Base-by-base conservation (phyloP, 2,797 vertebrate species). In the Spinus pinus region DNA sequence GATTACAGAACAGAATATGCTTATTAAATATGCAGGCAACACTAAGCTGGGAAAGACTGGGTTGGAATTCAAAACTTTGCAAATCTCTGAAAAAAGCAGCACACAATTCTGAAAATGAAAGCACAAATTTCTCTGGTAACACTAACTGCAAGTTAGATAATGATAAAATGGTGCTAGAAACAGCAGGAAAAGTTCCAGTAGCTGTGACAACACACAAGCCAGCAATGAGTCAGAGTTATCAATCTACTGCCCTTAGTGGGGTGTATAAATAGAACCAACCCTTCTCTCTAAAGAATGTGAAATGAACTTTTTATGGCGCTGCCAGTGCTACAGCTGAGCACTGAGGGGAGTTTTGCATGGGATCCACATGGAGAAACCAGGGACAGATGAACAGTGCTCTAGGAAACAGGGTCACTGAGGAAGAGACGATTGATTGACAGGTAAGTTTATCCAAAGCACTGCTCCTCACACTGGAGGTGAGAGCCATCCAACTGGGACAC, bases 191-290 rank as follows among this genome's bases (percentile, higher is more conserved):
- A 93, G 46, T 86, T 78, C 41, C 86, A 92, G 91, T 60, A 66
- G 84, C 71, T 90, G 73, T 91, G 91, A 88, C 94, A 96, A 74
- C 94, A 67, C 77, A 41, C 74, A 81, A 93, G 69, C 46, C n/a
- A 74, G 79, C 30, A 79, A 19, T 94, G 87, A 96, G 65, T 94
- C 96, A 96, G 47, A 86, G 79, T 70, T 58, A 73, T 27, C 74
- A 22, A 79, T 78, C 79, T 64, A 35, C 54, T 90, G 58, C 31
- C 42, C n/a, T 74, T 28, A n/a, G 60, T 8, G 65, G 47, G 57
- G 5, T 41, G 13, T 75, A 94, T 81, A 88, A 94, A 96, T 90
- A 94, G 93, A 91, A 88, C 42, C 19, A 78, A 60, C 23, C 12
- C 24, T 90, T 73, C 69, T 42, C 85, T 50, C 41, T 5, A 41